Evolutionary conservation across 2,888 invertebrate species (phyloP).

Genomic region (Rhagium mordax): DNA sequence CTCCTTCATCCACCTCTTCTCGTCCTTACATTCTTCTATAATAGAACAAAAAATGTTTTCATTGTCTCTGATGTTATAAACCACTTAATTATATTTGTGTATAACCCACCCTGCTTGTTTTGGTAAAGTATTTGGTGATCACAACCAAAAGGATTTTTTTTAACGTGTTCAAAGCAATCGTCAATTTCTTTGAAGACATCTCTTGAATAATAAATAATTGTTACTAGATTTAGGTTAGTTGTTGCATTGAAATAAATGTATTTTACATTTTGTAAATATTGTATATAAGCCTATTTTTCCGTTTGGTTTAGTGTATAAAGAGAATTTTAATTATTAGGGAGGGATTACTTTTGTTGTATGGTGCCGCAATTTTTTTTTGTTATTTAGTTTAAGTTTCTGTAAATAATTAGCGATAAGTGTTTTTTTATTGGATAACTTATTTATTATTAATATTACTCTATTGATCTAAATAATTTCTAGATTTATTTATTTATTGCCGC

Average conservation of each 20-base stretch:
- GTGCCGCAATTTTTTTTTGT: not conserved
- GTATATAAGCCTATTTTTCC: conserved; percentile 57
- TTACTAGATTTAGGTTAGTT: conserved; percentile 57
- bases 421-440: not conserved
- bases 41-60: too few species aligned
- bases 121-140: not conserved
- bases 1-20: too few species aligned
- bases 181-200: conserved; percentile 48
- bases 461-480: too few species aligned
- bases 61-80: too few species aligned
- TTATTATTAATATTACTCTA: not conserved
- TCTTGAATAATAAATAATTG: conserved; percentile 52
- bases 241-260: conserved; percentile 61
- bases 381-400: not conserved
- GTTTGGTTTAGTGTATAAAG: conserved; percentile 1
- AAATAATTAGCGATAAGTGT: not conserved
- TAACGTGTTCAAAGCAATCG: not conserved
- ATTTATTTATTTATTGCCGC: not conserved
- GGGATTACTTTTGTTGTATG: not conserved
- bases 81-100: too few species aligned
- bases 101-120: not conserved
- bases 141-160: not conserved
- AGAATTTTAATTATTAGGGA: not conserved
- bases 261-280: conserved; percentile 59
- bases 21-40: too few species aligned